These are phyloP conservation scores for Ephialtes manifestator DNA, from an alignment of 2,888 invertebrate genomes.

Conservation along the genomic window DNA sequence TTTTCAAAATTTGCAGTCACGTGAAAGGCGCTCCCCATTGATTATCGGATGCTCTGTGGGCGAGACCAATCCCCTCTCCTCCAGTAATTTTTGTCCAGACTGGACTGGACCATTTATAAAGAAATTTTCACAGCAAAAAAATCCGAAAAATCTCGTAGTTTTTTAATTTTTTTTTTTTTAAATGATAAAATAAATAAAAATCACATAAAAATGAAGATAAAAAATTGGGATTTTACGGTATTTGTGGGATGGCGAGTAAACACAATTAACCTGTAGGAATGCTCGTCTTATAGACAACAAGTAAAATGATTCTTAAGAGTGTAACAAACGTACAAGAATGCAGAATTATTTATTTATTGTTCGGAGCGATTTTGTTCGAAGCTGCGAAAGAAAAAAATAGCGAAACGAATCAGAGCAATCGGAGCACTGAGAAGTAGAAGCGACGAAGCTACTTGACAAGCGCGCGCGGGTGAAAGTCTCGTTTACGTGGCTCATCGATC, in stretches of 20 bases:
- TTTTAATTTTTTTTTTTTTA: background rate
- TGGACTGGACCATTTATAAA: background rate
- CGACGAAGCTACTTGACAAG: conserved; percentile 21
- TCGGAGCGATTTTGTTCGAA: conserved; percentile 11
- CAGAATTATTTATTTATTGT: conserved; percentile 17
- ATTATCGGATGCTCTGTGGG: conserved; percentile 19
- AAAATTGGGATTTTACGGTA: background rate
- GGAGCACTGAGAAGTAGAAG: conserved; percentile 13
- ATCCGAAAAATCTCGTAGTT: background rate
- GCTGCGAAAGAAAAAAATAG: conserved; percentile 21
- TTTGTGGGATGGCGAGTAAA: background rate
- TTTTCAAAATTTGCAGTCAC: conserved; percentile 51
- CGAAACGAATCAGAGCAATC: conserved; percentile 14
- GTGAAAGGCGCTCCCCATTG: conserved; percentile 62
- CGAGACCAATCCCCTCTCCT: background rate
- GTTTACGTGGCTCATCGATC: conserved; percentile 56
- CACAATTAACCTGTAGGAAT: conserved; percentile 48
- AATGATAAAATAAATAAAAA: background rate
- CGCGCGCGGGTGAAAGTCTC: conserved; percentile 48
- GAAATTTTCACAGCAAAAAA: background rate
- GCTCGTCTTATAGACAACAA: background rate
- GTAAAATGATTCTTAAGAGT: background rate
- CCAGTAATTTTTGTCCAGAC: background rate
- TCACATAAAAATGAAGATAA: background rate
- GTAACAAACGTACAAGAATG: background rate